Conservation (phyloP, 2,888 invertebrate genomes). For the Nemurella pictetii region DNA sequence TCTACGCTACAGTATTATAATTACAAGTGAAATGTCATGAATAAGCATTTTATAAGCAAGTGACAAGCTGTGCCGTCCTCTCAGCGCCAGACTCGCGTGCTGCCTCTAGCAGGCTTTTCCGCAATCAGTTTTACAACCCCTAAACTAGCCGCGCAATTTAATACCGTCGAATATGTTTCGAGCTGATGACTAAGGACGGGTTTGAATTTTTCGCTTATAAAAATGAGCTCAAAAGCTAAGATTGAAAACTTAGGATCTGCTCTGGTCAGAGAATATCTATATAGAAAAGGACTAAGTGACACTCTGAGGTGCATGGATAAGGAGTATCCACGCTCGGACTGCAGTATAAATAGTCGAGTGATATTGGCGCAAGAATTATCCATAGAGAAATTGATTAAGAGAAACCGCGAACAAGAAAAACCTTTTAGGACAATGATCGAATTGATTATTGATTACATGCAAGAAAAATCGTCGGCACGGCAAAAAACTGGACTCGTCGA, state of each 20-base stretch:
- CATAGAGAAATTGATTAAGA: conserved; percentile 33
- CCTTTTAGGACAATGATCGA: conserved; percentile 50
- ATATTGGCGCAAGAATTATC: conserved; percentile 32
- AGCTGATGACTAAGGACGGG: too few relatives aligned
- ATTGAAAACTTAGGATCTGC: conserved; percentile 34
- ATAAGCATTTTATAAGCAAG: conserved; percentile 12
- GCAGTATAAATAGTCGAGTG: conserved; percentile 33
- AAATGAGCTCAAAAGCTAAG: conserved; percentile 18
- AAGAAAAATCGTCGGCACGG: conserved; percentile 34
- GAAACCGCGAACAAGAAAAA: conserved; percentile 45
- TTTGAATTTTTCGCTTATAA: too few relatives aligned
- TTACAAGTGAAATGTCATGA: neutral
- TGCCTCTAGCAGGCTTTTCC: neutral
- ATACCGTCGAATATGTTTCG: neutral
- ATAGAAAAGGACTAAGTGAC: conserved; percentile 32
- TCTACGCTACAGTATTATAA: neutral
- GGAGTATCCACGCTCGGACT: conserved; percentile 24
- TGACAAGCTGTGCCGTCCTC: neutral
- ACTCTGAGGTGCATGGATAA: conserved; percentile 33
- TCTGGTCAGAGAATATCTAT: conserved; percentile 38
- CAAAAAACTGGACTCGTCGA: neutral
- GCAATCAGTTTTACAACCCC: neutral
- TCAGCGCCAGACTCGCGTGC: neutral
- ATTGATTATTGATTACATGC: conserved; percentile 47
- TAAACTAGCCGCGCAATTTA: neutral